phyloP scores from a whole-genome alignment of 35 echinoderm and acorn worm genomes.

The Lytechinus pictus region DNA sequence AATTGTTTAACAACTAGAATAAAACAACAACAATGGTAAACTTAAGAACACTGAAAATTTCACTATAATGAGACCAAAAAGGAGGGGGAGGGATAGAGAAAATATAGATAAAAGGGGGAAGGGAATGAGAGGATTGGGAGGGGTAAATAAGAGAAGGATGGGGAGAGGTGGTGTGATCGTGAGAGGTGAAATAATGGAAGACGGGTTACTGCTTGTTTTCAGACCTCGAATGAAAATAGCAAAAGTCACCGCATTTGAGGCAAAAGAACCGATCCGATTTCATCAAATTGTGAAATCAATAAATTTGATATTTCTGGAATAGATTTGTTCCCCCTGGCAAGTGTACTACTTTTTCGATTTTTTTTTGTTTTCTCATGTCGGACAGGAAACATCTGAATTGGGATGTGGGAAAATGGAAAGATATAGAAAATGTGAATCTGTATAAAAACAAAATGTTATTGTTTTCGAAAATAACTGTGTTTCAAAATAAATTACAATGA shows the following conservation, averaged over 20 bases:
- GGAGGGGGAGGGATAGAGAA: not conserved
- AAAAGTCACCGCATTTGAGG: not conserved
- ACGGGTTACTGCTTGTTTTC: not conserved
- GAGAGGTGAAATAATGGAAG: conserved; percentile 3
- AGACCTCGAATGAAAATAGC: not conserved
- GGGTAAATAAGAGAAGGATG: no score
- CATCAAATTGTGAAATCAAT: conserved; percentile 13
- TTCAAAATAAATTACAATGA: no score
- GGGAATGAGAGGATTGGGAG: not conserved
- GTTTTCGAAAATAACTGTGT: no score
- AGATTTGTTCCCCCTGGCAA: not conserved
- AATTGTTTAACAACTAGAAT: no score
- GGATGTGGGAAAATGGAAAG: not conserved
- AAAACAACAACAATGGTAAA: no score
- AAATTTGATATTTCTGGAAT: conserved; percentile 13
- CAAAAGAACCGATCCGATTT: not conserved
- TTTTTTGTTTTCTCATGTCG: not conserved
- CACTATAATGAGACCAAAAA: no score
- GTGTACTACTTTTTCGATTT: not conserved
- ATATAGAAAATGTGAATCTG: not conserved
- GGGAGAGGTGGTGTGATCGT: not conserved
- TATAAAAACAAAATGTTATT: no score
- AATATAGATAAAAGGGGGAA: not conserved
- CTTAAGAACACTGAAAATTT: no score
- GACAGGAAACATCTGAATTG: not conserved